Evolutionary conservation across 2,797 vertebrate species (phyloP), one percentile per base, ranked within the genome.

Genomic region (Schizopygopsis malacanthus): DNA sequence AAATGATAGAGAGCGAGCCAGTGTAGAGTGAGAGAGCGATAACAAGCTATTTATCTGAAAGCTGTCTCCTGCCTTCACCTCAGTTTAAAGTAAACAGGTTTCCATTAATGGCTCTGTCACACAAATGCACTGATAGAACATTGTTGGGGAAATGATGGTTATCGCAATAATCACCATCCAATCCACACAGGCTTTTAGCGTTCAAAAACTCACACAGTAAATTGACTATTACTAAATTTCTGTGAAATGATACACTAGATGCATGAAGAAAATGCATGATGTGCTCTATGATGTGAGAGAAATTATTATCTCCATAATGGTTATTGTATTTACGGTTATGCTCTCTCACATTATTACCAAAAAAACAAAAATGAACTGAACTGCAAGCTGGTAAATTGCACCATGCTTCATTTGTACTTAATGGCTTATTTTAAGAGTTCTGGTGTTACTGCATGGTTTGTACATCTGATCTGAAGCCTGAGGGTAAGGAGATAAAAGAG

Each of bases 41-140:
- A 92, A 90, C 88, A 85, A 92, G 89, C 82, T 59, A 81, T 90
- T 93, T 89, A 89, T 88, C 85, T 75, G 82, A 89, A 84, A 91
- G 69, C 87, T 84, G 88, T 75, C 71, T n/a, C 33, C 77, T 81
- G 79, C 79, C 33, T 87, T 86, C 86, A 90, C 72, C 89, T 86
- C 83, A 79, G 75, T 83, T 85, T 87, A 90, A 86, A 88, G 78
- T 79, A 86, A 92, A 92, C 71, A 84, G 82, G 65, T 82, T 90
- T 88, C 86, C 88, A 90, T 92, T 92, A 92, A 88, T 83, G 79
- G 81, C 82, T 71, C 73, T 83, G 88, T 88, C 91, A 90, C 91
- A 89, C 85, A 87, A 82, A 87, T 39, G 81, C 85, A 82, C 70
- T 76, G 79, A 83, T 71, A 82, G 84, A 63, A 83, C 86, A 59